These are phyloP conservation scores for Aricia agestis DNA, from an alignment of 1,140 invertebrate species.

Conservation along the genomic window DNA sequence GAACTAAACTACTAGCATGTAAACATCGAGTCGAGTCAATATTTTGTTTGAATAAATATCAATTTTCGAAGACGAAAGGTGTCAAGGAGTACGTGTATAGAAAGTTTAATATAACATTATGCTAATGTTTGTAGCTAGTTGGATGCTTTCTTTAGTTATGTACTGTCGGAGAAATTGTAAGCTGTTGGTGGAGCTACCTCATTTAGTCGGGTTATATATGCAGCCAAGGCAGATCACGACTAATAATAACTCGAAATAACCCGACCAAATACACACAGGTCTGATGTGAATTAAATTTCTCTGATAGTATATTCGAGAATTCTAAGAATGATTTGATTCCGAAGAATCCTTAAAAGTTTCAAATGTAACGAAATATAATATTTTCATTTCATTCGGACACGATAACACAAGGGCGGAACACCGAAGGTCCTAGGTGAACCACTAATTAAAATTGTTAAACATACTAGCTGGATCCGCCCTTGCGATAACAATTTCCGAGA, in stretches of 20 bases:
- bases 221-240: no score
- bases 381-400: neutral
- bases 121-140: neutral
- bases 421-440: no score
- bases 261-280: no score
- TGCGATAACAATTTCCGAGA: no score
- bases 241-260: no score
- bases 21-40: constrained; percentile 17
- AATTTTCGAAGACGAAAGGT: constrained; percentile 14
- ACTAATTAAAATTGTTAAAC: no score
- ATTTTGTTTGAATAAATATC: constrained; percentile 15
- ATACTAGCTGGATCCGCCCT: no score
- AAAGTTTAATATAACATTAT: neutral
- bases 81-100: constrained; percentile 10
- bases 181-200: no score
- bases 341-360: no score
- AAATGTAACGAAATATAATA: neutral
- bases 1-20: constrained; percentile 9
- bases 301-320: neutral
- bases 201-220: no score
- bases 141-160: neutral
- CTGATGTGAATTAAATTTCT: no score
- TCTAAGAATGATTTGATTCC: neutral
- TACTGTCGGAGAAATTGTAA: neutral
- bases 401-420: no score